Base-by-base conservation (phyloP, 2,888 invertebrate species). In the Heteromyza rotundicornis region DNA sequence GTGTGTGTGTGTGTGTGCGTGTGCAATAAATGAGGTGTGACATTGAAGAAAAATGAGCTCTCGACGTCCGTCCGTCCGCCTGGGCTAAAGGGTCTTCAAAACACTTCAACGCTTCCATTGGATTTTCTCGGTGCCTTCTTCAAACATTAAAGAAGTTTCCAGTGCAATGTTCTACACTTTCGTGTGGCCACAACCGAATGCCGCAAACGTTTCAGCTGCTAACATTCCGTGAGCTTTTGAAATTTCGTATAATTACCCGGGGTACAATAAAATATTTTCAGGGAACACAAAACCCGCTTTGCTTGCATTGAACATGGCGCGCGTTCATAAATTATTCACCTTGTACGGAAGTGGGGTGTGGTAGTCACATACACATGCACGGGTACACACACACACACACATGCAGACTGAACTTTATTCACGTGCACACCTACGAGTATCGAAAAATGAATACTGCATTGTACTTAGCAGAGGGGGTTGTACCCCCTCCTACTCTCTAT, bases 261-360 rank as follows among this genome's bases (percentile, higher is more conserved):
- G 44, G 61, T 51, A 61, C 57, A 61, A 61, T 61, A 61, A 61
- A 61, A 61, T 61, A 35, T 19, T 32, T 53, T 53, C 19, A 1
- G 44, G 53, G 24, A 53, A 50, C 55, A 60, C 55, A 52, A 54
- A 59, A 59, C 16, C 51, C 17, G 14, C 27, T 27, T 35, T 35
- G 2, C 40, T 36, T n/a, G 36, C 12, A 32, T 40, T 55, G 22
- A 2, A 19, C 40, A 36, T 2, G 14, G 10, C 10, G 27, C n/a
- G 40, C 55, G 10, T 14, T 57, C 56, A 61, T 61, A 61, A 61
- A 57, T 52, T 61, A 61, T 61, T 52, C 22, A 51, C 57, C 40
- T n/a, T 52, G 51, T 32, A 53, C 8, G 12, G 53, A 16, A 12
- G 47, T 12, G 16, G 7, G 47, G 7, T 14, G 16, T 7, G 16